Evolutionary conservation across 2,888 invertebrate genomes (phyloP), one percentile per base, ranked within the genome.

Genomic region (Biston betularia): DNA sequence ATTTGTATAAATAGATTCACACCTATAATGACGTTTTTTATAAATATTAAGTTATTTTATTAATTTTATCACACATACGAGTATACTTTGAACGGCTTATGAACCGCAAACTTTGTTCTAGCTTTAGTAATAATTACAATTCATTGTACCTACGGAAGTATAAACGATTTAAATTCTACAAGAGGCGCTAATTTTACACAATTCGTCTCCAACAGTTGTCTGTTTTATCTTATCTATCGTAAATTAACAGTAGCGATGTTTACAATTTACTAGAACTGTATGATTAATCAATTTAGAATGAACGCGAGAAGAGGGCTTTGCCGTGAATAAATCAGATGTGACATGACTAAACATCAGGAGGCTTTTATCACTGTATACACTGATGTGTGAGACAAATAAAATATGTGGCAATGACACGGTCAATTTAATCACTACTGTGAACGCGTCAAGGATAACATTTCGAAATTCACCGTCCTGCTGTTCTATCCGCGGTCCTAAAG

Each of bases 241-340:
- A 80, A 78, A 69, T 70, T 65, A 82, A 80, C 83, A 82, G 90
- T 87, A 88, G 89, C 85, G 68, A 61, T 89, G 80, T 89, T 88
- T 87, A 60, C 58, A 59, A 63, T 50, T 55, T 33, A 75, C 78
- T 72, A 67, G 68, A 76, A 78, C 73, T 72, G 76, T 73, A 75
- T 88, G 85, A 85, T 84, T 86, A 87, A 91, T 90, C 87, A 89
- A 87, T 89, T 87, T 79, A 81, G 77, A 80, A 83, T 79, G 70
- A 85, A 82, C 76, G 71, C 52, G 73, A 81, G 81, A 85, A 79
- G 84, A 82, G 80, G 84, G 80, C 81, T 85, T 84, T 79, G 70
- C 74, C 69, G 77, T 87, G 87, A 87, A 88, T 86, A 87, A 79
- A 80, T 83, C 82, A 74, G 64, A 46, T 74, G 67, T 87, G 89